A percentile compares a stretch with the other conserved stretches of the same genome.
These are phyloP conservation scores for Microtus oregoni DNA, from an alignment of 2,113 vertebrate genomes.

Conservation along the genomic window DNA sequence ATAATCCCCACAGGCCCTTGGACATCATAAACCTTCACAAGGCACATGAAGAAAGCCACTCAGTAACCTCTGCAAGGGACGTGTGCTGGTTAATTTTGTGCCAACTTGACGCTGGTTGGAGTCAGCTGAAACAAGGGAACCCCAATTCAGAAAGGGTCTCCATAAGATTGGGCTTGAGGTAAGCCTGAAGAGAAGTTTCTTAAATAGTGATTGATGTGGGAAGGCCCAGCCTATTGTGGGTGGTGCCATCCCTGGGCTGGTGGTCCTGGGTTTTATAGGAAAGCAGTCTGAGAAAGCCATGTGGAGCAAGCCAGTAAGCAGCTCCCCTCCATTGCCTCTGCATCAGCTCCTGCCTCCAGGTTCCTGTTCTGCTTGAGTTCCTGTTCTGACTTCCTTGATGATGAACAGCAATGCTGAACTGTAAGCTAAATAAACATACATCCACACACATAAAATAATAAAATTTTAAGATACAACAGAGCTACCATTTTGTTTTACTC, in stretches of 20 bases:
- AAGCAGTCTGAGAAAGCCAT: background rate
- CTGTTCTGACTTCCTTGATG: background rate
- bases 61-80: background rate
- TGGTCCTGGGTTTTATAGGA: background rate
- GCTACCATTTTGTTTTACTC: rapidly evolving
- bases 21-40: too few relatives aligned
- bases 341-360: background rate
- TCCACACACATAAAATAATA: background rate
- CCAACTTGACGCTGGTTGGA: background rate
- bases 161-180: background rate
- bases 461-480: background rate
- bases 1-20: rapidly evolving
- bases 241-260: background rate
- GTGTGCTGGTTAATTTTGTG: background rate
- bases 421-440: background rate
- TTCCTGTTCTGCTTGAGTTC: background rate
- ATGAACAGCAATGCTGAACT: background rate
- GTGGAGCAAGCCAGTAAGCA: background rate
- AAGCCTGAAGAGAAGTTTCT: background rate
- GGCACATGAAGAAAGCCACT: background rate
- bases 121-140: background rate
- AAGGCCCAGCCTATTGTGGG: too few relatives aligned
- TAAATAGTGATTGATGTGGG: background rate
- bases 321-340: background rate
- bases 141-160: background rate